Evolutionary conservation across 2,888 invertebrate genomes (phyloP).

Genomic region (Trichogramma dendrolimi): DNA sequence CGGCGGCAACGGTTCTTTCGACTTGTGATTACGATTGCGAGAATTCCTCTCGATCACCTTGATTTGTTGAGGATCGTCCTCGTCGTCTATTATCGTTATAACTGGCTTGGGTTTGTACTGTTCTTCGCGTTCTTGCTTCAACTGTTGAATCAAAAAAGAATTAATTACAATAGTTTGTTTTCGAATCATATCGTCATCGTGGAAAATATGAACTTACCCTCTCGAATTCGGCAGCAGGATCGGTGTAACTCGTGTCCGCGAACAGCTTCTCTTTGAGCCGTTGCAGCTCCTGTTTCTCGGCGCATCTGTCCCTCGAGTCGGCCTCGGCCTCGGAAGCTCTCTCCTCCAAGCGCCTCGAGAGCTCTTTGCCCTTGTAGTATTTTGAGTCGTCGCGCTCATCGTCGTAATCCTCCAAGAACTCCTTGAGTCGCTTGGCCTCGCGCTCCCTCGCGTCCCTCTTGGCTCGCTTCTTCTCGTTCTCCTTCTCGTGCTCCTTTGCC

Average conservation of each 20-base stretch:
- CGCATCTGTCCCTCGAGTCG: slow-evolving; percentile 84
- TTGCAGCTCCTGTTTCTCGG: slow-evolving; percentile 60
- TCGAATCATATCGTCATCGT: not conserved
- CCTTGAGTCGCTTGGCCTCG: slow-evolving; percentile 90
- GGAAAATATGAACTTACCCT: slow-evolving; percentile 51
- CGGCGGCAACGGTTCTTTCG: slow-evolving; percentile 54
- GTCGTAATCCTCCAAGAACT: slow-evolving; percentile 98
- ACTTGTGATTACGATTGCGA: not conserved
- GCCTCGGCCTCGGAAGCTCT: slow-evolving; percentile 89
- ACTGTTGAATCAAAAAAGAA: slow-evolving; percentile 47
- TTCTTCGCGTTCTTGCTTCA: slow-evolving; percentile 73
- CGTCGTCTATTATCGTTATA: slow-evolving; percentile 57
- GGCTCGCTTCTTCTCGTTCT: slow-evolving; percentile 77
- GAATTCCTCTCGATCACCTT: slow-evolving; percentile 14
- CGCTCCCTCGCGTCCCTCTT: slow-evolving; percentile 82
- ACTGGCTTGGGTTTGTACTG: slow-evolving; percentile 79
- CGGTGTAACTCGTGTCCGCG: slow-evolving; percentile 62
- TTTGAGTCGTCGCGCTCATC: slow-evolving; percentile 96
- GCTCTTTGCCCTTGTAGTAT: slow-evolving; percentile 90
- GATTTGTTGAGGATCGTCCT: slow-evolving; percentile 39
- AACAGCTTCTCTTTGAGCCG: slow-evolving; percentile 73
- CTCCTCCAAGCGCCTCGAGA: slow-evolving; percentile 85
- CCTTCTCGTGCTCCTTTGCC: slow-evolving; percentile 84
- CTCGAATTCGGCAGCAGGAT: slow-evolving; percentile 66
- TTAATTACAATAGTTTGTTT: not conserved